Conservation (phyloP, 64 coral and sea anemone species). For the Anthopleura sola region DNA sequence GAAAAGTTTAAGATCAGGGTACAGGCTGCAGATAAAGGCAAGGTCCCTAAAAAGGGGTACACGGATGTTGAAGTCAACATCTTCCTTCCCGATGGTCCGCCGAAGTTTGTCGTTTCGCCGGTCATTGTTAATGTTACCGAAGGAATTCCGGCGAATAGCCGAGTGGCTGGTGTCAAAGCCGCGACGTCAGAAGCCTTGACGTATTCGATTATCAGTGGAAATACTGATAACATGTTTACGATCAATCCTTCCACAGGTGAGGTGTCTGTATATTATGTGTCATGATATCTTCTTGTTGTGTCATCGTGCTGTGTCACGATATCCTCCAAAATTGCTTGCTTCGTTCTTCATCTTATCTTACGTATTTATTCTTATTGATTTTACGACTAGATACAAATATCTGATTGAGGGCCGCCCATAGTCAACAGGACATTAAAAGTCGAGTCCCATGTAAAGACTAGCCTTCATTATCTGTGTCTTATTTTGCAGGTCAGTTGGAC, state of each 20-base stretch:
- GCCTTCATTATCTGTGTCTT: too few relatives aligned
- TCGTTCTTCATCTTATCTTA: too few relatives aligned
- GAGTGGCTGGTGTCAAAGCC: slow-evolving; percentile 72
- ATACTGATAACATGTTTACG: slow-evolving; percentile 55
- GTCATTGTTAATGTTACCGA: slow-evolving; percentile 56
- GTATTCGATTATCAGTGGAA: slow-evolving; percentile 59
- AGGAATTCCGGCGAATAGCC: slow-evolving; percentile 49
- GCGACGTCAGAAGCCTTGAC: slow-evolving; percentile 56
- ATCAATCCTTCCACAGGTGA: slow-evolving; percentile 59
- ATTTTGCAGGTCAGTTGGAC: slow-evolving; percentile 20
- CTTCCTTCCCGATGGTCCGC: slow-evolving; percentile 67
- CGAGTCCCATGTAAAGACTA: too few relatives aligned
- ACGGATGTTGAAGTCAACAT: slow-evolving; percentile 53
- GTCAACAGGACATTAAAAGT: too few relatives aligned
- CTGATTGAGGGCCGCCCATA: too few relatives aligned
- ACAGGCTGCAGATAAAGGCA: slow-evolving; percentile 61
- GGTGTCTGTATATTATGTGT: not conserved
- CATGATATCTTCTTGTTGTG: not conserved
- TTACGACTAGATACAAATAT: too few relatives aligned
- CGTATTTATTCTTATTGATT: too few relatives aligned
- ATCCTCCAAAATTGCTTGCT: not conserved
- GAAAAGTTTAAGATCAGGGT: slow-evolving; percentile 45
- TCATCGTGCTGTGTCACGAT: not conserved
- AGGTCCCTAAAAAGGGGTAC: not conserved
- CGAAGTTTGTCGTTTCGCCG: slow-evolving; percentile 56